Percentiles rank a stretch among this genome's conserved stretches.
These are phyloP conservation scores for Acanthis flammea DNA, from an alignment of 2,797 vertebrate species.

Conservation along the genomic window DNA sequence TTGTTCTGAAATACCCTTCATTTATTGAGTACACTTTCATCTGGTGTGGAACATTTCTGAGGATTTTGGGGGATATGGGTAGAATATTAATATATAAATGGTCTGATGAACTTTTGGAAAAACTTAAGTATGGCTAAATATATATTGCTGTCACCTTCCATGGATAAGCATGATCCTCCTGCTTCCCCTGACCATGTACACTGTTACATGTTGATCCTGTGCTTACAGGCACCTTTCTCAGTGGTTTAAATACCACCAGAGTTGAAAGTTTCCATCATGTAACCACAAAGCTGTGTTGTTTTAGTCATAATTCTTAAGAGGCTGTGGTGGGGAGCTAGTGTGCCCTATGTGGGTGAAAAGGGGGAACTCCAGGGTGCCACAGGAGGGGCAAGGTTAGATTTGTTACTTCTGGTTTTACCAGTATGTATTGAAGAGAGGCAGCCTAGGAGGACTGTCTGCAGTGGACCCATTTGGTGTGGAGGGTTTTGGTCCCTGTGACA, in stretches of 20 bases:
- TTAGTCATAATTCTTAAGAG: neutral
- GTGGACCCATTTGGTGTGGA: neutral
- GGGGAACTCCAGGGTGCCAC: neutral
- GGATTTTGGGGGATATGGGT: neutral
- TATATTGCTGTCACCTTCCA: neutral
- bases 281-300: neutral
- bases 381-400: neutral
- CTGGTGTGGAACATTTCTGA: neutral
- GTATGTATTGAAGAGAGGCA: neutral
- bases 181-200: neutral
- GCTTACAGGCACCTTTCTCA: neutral
- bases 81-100: neutral
- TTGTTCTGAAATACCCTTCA: neutral
- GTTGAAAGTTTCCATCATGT: neutral
- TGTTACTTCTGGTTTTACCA: neutral
- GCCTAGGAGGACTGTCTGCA: neutral
- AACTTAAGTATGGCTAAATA: neutral
- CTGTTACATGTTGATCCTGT: neutral
- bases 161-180: neutral
- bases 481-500: neutral
- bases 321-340: rapidly evolving
- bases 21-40: neutral
- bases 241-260: neutral
- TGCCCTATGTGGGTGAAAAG: neutral
- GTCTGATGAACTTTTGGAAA: neutral